Conservation (phyloP, 1,140 invertebrate species). For the Caerostris extrusa region DNA sequence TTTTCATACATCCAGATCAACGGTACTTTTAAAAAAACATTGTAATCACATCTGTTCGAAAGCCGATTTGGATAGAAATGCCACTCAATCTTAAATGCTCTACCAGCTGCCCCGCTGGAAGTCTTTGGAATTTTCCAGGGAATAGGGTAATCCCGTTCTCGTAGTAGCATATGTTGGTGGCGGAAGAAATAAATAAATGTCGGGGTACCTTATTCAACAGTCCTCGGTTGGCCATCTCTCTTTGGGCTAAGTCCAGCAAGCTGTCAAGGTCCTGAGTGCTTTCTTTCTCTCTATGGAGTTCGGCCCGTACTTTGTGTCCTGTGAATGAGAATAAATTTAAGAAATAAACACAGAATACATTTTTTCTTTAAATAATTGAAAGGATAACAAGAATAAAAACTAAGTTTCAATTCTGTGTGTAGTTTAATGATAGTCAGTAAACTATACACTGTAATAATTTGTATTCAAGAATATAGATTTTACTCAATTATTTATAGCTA, state of each 20-base stretch:
- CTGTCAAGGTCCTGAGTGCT: constrained; percentile 53
- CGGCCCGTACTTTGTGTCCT: constrained; percentile 79
- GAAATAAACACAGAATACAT: background rate
- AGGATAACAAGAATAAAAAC: background rate
- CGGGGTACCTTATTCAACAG: background rate
- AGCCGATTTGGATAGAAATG: too few relatives aligned
- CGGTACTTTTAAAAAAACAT: too few relatives aligned
- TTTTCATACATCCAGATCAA: too few relatives aligned
- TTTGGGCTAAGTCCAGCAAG: background rate
- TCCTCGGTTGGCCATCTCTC: background rate
- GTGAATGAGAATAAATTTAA: background rate
- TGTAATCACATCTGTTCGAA: too few relatives aligned
- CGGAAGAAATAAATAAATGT: background rate
- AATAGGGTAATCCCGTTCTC: too few relatives aligned
- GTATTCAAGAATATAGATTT: too few relatives aligned
- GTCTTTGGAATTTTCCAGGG: too few relatives aligned
- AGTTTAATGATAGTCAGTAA: background rate
- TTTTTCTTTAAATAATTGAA: background rate
- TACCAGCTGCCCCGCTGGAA: too few relatives aligned
- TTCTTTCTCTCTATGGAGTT: constrained; percentile 74
- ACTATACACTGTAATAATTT: too few relatives aligned
- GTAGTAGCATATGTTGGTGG: too few relatives aligned
- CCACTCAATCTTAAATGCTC: too few relatives aligned
- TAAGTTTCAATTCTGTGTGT: background rate
- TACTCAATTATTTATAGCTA: too few relatives aligned